phyloP scores from a whole-genome alignment of 2,113 vertebrate genomes.

The Bufo gargarizans region DNA sequence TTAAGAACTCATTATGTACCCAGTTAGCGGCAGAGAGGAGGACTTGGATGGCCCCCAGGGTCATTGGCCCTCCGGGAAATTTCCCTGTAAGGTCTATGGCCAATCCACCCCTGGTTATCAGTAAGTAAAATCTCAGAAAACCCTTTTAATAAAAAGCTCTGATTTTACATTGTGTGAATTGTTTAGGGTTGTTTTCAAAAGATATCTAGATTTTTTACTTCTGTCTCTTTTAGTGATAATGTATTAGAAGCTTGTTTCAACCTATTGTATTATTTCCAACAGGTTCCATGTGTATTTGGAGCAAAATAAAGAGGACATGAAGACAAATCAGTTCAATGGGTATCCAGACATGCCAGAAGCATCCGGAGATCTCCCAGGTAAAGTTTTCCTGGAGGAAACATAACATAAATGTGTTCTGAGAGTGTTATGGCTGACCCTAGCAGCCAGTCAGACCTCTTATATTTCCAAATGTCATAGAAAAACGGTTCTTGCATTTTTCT shows the following conservation, averaged over 20 bases:
- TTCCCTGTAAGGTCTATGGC: too few species aligned
- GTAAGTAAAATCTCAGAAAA: not conserved
- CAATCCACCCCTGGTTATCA: too few species aligned
- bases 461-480: too few species aligned
- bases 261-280: constrained; percentile 58
- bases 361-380: constrained; percentile 75
- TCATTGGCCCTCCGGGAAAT: too few species aligned
- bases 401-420: too few species aligned
- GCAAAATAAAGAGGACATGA: constrained; percentile 60
- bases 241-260: not conserved
- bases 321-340: constrained; percentile 58
- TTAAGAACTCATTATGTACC: too few species aligned
- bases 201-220: not conserved
- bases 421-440: too few species aligned
- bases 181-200: not conserved
- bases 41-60: too few species aligned
- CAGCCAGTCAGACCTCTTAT: too few species aligned
- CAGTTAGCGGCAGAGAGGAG: too few species aligned
- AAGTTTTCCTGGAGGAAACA: not conserved
- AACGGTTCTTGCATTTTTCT: too few species aligned
- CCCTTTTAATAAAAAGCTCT: not conserved
- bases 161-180: not conserved
- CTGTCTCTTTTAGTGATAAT: not conserved
- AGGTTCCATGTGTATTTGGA: constrained; percentile 80
- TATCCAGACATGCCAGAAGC: constrained; percentile 56